These are phyloP conservation scores for Eupeodes latifasciatus DNA, from an alignment of 2,888 invertebrate species.

Conservation along the genomic window DNA sequence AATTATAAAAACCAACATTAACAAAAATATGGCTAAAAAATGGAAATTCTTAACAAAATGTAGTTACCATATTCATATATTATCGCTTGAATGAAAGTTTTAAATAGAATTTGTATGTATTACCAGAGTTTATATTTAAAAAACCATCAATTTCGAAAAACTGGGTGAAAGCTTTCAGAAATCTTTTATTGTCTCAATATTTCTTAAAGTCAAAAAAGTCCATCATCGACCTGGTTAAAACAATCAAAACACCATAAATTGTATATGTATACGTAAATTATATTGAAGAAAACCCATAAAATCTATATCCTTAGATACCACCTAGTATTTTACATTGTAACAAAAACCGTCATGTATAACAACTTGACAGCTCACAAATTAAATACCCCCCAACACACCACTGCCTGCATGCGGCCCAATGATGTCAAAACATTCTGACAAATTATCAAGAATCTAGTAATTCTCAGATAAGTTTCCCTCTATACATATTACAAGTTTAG, in stretches of 20 bases:
- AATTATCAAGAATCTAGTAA: constrained; percentile 35
- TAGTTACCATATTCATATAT: no score
- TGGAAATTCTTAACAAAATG: no score
- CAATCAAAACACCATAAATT: not conserved
- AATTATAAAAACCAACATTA: no score
- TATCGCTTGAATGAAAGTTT: no score
- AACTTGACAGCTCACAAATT: constrained; percentile 45
- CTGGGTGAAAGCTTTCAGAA: no score
- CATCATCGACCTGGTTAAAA: not conserved
- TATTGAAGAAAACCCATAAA: not conserved
- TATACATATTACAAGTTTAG: not conserved
- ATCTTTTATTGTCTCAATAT: no score
- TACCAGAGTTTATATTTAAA: no score
- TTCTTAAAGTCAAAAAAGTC: not conserved
- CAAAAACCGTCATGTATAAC: not conserved
- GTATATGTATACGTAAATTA: not conserved
- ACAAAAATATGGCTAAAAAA: no score
- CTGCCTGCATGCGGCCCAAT: no score
- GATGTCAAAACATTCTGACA: constrained; percentile 36
- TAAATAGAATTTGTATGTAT: no score
- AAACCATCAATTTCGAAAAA: no score
- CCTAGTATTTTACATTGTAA: not conserved
- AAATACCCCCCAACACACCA: not conserved
- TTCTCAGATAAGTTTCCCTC: constrained; percentile 23
- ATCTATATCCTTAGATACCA: constrained; percentile 6